Evolutionary conservation across 2,797 vertebrate species (phyloP).

Genomic region (Coregonus sp.): DNA sequence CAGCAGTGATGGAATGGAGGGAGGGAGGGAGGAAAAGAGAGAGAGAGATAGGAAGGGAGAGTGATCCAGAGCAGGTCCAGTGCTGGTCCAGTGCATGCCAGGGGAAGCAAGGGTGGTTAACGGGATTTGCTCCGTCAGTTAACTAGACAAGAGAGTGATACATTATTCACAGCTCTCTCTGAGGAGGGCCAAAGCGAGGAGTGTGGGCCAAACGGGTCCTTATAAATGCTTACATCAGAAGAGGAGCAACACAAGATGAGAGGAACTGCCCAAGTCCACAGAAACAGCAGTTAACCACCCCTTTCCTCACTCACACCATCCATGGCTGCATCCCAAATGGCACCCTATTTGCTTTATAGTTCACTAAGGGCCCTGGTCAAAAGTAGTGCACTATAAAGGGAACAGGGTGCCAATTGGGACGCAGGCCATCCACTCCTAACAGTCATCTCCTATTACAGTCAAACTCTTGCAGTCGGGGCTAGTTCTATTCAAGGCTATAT

Average conservation of each 20-base stretch:
- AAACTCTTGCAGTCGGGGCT: constrained; percentile 43
- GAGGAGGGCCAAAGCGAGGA: constrained; percentile 30
- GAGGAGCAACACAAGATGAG: constrained; percentile 19
- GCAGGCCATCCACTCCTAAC: constrained; percentile 17
- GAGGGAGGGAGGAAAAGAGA: background rate
- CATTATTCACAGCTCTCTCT: constrained; percentile 68
- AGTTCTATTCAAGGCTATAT: constrained; percentile 10
- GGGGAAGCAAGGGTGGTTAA: constrained; percentile 4
- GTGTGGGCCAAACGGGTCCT: constrained; percentile 62
- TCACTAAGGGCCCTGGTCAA: background rate
- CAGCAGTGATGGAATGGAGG: constrained; percentile 36
- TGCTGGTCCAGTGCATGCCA: background rate
- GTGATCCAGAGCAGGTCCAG: background rate
- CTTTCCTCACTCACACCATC: constrained; percentile 24
- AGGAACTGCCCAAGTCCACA: constrained; percentile 35
- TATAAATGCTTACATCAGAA: constrained; percentile 65
- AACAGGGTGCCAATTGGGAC: background rate
- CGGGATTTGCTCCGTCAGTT: constrained; percentile 63
- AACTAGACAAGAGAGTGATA: constrained; percentile 73
- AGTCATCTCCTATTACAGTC: constrained; percentile 51
- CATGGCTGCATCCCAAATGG: background rate
- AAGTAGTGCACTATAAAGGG: background rate
- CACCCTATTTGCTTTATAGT: background rate
- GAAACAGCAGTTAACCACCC: constrained; percentile 53
- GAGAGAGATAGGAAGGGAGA: background rate